Percentiles rank a stretch among this genome's conserved stretches.
These are phyloP conservation scores for Sprattus sprattus DNA, from an alignment of 2,113 vertebrate genomes.

Conservation along the genomic window DNA sequence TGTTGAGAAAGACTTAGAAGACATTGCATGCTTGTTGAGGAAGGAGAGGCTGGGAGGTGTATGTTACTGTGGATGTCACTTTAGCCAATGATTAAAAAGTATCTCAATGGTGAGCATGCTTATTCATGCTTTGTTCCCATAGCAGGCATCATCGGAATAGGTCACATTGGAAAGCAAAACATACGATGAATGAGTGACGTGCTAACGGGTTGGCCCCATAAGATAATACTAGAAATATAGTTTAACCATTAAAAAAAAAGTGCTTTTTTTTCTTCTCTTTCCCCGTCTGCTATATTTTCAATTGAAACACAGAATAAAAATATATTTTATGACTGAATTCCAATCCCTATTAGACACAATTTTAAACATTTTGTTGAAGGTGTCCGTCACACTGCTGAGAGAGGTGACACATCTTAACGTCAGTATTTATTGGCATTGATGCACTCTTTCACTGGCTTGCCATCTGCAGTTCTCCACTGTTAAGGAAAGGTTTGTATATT, in stretches of 20 bases:
- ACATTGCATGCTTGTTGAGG: neutral
- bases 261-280: neutral
- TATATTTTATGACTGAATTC: neutral
- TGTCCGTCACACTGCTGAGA: neutral
- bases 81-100: neutral
- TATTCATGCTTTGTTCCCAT: too few species aligned
- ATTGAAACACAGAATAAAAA: neutral
- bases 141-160: too few species aligned
- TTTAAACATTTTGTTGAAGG: neutral
- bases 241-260: neutral
- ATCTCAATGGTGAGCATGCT: neutral
- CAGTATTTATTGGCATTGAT: neutral
- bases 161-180: neutral
- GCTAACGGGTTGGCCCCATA: too few species aligned
- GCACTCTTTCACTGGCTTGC: neutral
- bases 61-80: neutral
- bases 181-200: neutral
- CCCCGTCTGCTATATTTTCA: neutral
- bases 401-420: neutral
- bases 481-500: neutral
- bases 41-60: neutral
- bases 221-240: neutral
- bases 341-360: neutral
- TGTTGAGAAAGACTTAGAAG: neutral
- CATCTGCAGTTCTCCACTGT: neutral